A percentile compares a stretch with the other conserved stretches of the same genome.
Evolutionary conservation across 1,140 invertebrate genomes (phyloP).

Genomic region (Drosophila repletoides): DNA sequence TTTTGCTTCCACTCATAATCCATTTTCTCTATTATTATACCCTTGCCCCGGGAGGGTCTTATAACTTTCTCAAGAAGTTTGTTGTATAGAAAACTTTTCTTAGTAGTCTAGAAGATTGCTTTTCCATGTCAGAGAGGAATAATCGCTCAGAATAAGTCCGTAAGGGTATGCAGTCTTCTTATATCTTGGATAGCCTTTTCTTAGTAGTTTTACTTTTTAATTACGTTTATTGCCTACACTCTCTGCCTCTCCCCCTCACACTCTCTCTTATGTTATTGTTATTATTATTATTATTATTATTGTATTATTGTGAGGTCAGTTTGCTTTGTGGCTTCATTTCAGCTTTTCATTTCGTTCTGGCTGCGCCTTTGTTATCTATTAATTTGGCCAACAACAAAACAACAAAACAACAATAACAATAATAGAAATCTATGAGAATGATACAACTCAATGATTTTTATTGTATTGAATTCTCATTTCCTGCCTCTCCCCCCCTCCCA

Average conservation of each 20-base stretch:
- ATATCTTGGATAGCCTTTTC: no score
- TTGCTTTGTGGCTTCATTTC: constrained; percentile 26
- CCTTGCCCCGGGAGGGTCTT: no score
- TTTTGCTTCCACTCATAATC: constrained; percentile 7
- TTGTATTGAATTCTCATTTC: constrained; percentile 73
- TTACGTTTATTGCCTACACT: constrained; percentile 21
- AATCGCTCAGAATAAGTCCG: no score
- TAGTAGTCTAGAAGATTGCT: no score
- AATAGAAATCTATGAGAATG: constrained; percentile 10
- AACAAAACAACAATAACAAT: constrained; percentile 26
- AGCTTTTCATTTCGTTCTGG: constrained; percentile 39
- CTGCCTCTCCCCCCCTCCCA: no score
- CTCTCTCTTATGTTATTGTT: constrained; percentile 10
- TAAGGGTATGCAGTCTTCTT: no score
- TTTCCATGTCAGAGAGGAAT: no score
- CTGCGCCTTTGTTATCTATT: constrained; percentile 68
- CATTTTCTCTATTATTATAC: constrained; percentile 4
- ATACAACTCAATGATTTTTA: constrained; percentile 61
- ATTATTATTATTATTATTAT: constrained; percentile 26
- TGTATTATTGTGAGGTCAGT: constrained; percentile 40
- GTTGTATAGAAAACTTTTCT: no score
- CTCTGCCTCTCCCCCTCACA: neutral
- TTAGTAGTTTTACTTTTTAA: no score
- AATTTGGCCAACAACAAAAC: constrained; percentile 40
- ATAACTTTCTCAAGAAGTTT: no score